A percentile compares a stretch with the other conserved stretches of the same genome.
Conservation (phyloP, 2,797 vertebrate species). For the Otolemur crassicaudatus region DNA sequence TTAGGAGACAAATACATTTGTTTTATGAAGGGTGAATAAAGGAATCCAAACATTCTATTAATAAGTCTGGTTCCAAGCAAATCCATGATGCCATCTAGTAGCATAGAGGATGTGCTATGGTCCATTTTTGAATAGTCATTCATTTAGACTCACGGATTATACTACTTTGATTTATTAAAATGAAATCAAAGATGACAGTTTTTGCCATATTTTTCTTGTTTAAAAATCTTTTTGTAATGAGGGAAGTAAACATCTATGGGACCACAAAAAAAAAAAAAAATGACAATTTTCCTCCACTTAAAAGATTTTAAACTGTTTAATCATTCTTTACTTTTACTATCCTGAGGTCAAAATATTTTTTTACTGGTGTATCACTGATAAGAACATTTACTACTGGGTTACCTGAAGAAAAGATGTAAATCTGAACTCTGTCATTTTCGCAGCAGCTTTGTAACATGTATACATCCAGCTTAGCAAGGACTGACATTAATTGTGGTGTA, state of each 20-base stretch:
- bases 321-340: neutral
- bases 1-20: neutral
- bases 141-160: neutral
- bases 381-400: neutral
- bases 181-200: neutral
- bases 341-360: slow-evolving; percentile 63
- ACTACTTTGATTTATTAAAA: neutral
- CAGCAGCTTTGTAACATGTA: neutral
- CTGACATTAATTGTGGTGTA: neutral
- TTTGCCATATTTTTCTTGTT: neutral
- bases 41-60: neutral
- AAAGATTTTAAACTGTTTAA: slow-evolving; percentile 54
- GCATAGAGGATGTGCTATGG: neutral
- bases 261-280: neutral
- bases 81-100: neutral
- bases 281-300: neutral
- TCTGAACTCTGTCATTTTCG: slow-evolving; percentile 42
- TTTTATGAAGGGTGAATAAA: neutral
- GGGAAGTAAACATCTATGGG: neutral
- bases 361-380: slow-evolving; percentile 35
- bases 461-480: neutral
- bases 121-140: neutral
- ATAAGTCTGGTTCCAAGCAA: neutral
- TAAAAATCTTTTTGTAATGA: neutral
- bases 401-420: slow-evolving; percentile 42